Conservation (phyloP, 2,797 vertebrate species). For the Macropodus opercularis region DNA sequence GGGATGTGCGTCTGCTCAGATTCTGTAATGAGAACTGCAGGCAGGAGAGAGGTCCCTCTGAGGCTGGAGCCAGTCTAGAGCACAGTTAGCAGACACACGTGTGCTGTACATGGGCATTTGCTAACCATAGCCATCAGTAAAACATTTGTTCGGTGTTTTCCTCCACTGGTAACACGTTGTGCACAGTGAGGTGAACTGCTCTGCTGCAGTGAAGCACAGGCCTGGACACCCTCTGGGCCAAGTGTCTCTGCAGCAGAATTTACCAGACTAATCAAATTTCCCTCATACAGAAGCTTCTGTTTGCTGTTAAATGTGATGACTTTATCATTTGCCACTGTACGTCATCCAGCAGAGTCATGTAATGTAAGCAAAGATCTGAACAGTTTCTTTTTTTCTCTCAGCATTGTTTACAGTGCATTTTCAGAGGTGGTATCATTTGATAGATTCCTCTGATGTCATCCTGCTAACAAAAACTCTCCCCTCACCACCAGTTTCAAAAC, state of each 20-base stretch:
- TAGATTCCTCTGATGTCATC: slow-evolving; percentile 16
- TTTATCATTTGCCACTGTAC: slow-evolving; percentile 25
- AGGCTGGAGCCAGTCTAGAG: slow-evolving; percentile 40
- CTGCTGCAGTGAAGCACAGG: slow-evolving; percentile 55
- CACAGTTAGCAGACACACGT: slow-evolving; percentile 31
- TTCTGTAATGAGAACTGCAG: slow-evolving; percentile 65
- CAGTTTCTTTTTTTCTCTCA: slow-evolving; percentile 4
- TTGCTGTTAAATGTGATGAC: slow-evolving; percentile 34
- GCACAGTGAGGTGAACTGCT: slow-evolving; percentile 25
- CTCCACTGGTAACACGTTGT: slow-evolving; percentile 21
- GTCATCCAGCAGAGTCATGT: slow-evolving; percentile 20
- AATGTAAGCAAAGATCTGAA: slow-evolving; percentile 16
- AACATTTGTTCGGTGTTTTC: slow-evolving; percentile 25
- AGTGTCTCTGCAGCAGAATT: slow-evolving; percentile 62
- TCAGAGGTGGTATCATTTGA: slow-evolving; percentile 18
- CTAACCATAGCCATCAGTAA: slow-evolving; percentile 30
- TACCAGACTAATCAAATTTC: slow-evolving; percentile 54
- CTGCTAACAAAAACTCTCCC: slow-evolving; percentile 31
- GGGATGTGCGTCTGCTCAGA: slow-evolving; percentile 46
- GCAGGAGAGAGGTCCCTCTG: slow-evolving; percentile 47
- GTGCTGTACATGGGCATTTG: slow-evolving; percentile 6
- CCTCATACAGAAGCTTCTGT: slow-evolving; percentile 17
- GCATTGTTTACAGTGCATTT: slow-evolving; percentile 10
- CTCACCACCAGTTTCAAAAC: slow-evolving; percentile 3
- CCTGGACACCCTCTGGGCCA: slow-evolving; percentile 38